Evolutionary conservation across 2,113 vertebrate species (phyloP), one percentile per base, ranked within the genome.

Genomic region (Chamaetylas fuelleborni): DNA sequence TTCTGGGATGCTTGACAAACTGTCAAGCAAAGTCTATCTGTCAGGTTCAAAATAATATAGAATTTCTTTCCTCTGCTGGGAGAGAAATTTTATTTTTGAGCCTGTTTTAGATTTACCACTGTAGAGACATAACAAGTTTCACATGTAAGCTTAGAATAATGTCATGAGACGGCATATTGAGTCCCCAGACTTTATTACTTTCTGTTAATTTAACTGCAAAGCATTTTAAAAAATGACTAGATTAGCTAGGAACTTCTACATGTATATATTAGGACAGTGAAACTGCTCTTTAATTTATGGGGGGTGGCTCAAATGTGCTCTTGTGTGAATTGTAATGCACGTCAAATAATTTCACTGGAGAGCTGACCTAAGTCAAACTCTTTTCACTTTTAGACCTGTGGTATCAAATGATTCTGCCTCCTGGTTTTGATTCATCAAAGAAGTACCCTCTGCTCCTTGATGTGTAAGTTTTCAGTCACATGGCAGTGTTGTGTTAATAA

Each of bases 361-460:
- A 78, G 34, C 57, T 95, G 31, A 93, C 60, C 20, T 8, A 47
- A 81, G 56, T 79, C 47, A 50, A 84, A 86, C 13, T 92, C 66
- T 67, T 90, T 62, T 97, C 85, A 53, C 73, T 86, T 97, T 84
- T 97, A 99, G 99, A 98, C 83, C 98, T 99, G 86, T 99, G 99
- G 99, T 99, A 99, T 97, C 98, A 99, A 95, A 99, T 99, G 99
- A 99, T 98, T 97, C 78, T 99, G 51, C 99, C 99, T 87, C 99
- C 99, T 42, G 97, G 98, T 97, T 99, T 99, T 53, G 98, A 99
- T 95, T 91, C 97, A 91, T 98, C 98, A 70, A 99, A 98, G 97
- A 99, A 99, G 94, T 99, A 99, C 92, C 99, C 99, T 93, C 98
- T 99, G 66, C 98, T 99, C 24, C 97, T 99, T 96, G 98, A 99